Evolutionary conservation across 1,140 invertebrate species (phyloP).

Genomic region (Nymphalis io): DNA sequence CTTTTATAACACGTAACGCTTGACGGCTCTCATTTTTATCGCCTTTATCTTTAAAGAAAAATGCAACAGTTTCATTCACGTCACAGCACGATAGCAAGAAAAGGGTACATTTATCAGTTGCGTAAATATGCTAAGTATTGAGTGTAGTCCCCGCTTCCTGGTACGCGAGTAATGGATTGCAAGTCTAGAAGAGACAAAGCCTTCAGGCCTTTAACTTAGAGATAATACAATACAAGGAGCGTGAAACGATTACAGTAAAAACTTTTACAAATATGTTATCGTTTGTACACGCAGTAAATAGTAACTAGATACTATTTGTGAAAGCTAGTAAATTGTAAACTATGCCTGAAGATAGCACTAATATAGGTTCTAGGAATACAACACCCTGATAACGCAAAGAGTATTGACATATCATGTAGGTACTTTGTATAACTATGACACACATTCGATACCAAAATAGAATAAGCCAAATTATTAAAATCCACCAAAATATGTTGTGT

Average conservation of each 20-base stretch:
- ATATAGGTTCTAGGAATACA: no score
- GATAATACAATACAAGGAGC: conserved; percentile 34
- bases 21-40: conserved; percentile 25
- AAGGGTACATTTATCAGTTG: conserved; percentile 69
- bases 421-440: no score
- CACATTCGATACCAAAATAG: no score
- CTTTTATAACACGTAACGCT: conserved; percentile 27
- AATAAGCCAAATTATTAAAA: no score
- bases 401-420: no score
- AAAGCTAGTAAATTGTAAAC: no score
- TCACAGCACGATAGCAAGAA: conserved; percentile 59
- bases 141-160: conserved; percentile 61
- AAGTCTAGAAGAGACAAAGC: conserved; percentile 73
- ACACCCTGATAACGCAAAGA: no score
- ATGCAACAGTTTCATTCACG: conserved; percentile 67
- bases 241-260: background rate
- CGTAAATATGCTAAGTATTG: conserved; percentile 72
- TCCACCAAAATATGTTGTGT: no score
- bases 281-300: no score
- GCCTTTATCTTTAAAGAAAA: conserved; percentile 60
- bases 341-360: no score
- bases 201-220: conserved; percentile 52
- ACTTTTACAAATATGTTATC: no score
- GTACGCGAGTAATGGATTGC: conserved; percentile 69
- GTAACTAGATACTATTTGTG: no score